phyloP scores from a whole-genome alignment of 2,113 vertebrate genomes.

The Scytalopus superciliaris region DNA sequence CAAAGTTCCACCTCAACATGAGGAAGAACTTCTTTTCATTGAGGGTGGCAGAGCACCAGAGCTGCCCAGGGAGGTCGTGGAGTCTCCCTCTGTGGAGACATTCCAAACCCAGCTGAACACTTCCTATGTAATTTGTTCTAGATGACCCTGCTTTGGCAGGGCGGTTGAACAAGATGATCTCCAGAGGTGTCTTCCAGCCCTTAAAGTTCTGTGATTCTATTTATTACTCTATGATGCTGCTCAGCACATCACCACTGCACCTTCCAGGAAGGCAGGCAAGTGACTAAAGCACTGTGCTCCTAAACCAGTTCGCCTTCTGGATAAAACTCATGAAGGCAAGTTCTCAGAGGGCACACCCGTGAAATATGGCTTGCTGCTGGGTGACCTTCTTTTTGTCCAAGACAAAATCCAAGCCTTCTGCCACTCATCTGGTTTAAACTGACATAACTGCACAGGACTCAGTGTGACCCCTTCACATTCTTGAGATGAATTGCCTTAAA shows the following conservation, averaged over 20 bases:
- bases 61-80: background rate
- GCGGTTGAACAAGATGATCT: background rate
- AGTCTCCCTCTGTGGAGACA: background rate
- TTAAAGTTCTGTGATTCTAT: background rate
- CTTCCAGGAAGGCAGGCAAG: background rate
- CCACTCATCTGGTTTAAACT: background rate
- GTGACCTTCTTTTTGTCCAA: background rate
- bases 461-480: background rate
- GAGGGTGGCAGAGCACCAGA: background rate
- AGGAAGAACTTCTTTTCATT: background rate
- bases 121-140: background rate
- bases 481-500: background rate
- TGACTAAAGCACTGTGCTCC: background rate
- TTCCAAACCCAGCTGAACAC: background rate
- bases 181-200: background rate
- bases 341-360: background rate
- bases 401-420: background rate
- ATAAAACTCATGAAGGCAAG: background rate
- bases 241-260: accelerated
- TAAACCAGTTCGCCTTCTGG: background rate
- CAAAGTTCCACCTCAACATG: background rate
- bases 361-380: background rate
- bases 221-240: background rate
- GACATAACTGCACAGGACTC: background rate
- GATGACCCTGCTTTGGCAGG: background rate